phyloP scores from a whole-genome alignment of 2,113 vertebrate genomes.

The Andinoacara biseriatus region DNA sequence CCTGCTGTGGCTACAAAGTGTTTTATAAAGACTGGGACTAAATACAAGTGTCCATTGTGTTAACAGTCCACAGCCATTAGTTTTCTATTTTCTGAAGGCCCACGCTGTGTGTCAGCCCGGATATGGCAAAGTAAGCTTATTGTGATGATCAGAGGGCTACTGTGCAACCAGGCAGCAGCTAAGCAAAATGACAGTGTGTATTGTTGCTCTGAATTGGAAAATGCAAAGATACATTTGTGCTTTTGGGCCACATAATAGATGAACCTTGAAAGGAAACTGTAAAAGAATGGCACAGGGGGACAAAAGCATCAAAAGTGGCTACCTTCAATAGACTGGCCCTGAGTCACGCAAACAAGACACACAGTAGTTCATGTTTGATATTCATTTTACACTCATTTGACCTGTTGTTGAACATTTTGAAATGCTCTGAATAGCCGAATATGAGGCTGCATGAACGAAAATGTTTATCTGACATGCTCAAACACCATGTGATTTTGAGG shows the following conservation, averaged over 20 bases:
- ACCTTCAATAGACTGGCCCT: slow-evolving; percentile 39
- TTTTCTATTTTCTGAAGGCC: slow-evolving; percentile 73
- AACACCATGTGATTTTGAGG: slow-evolving; percentile 21
- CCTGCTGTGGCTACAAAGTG: slow-evolving; percentile 79
- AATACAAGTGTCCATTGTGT: slow-evolving; percentile 79
- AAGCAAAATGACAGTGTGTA: slow-evolving; percentile 65
- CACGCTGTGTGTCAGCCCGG: slow-evolving; percentile 71
- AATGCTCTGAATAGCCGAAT: slow-evolving; percentile 21
- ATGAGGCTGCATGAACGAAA: slow-evolving; percentile 13
- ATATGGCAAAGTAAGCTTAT: slow-evolving; percentile 72
- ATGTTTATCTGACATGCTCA: slow-evolving; percentile 10
- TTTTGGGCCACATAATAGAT: slow-evolving; percentile 60
- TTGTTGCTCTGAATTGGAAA: slow-evolving; percentile 72
- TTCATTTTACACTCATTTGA: slow-evolving; percentile 8
- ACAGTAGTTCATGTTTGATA: slow-evolving; percentile 26
- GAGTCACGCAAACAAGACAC: slow-evolving; percentile 68
- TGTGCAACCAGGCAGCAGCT: slow-evolving; percentile 45
- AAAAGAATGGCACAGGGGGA: slow-evolving; percentile 65
- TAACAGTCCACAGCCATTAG: slow-evolving; percentile 71
- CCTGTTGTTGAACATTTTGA: slow-evolving; percentile 13
- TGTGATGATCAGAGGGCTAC: slow-evolving; percentile 72
- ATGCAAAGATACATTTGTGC: slow-evolving; percentile 78
- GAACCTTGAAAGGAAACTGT: slow-evolving; percentile 73
- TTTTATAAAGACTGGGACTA: slow-evolving; percentile 72
- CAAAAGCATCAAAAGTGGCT: slow-evolving; percentile 71